Percentiles rank a stretch among this genome's conserved stretches.
phyloP scores from a whole-genome alignment of 2,113 vertebrate genomes.

The Thryonomys swinderianus region DNA sequence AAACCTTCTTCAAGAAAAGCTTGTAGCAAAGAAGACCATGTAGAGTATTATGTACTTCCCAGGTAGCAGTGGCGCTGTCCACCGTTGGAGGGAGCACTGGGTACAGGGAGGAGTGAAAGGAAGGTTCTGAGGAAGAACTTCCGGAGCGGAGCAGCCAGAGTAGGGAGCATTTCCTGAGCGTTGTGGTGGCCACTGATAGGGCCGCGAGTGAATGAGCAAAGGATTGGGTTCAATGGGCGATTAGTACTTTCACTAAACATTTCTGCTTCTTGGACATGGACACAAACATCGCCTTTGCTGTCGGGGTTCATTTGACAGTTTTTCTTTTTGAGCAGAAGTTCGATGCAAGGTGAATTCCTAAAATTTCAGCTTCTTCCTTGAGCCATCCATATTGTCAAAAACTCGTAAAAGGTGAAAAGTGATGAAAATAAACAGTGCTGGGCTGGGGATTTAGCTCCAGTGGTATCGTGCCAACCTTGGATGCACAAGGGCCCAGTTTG shows the following conservation, averaged over 20 bases:
- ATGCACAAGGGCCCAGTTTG: no score
- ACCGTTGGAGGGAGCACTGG: rapidly evolving
- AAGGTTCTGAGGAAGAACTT: neutral
- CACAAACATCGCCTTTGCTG: neutral
- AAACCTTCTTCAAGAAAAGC: neutral
- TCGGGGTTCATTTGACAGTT: neutral
- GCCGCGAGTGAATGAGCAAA: neutral
- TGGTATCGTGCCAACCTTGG: no score
- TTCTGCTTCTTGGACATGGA: neutral
- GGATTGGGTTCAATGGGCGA: neutral
- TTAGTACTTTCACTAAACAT: neutral
- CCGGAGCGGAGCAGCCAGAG: neutral
- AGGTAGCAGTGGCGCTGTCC: neutral
- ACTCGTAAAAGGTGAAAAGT: no score
- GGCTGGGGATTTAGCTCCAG: no score
- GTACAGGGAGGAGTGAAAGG: neutral
- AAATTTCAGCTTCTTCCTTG: neutral
- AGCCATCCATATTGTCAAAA: neutral
- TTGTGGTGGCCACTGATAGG: neutral
- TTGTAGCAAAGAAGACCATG: neutral
- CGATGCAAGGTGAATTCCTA: neutral
- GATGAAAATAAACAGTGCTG: no score
- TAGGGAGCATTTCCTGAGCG: rapidly evolving
- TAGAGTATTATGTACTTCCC: neutral
- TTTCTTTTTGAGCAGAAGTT: neutral